Conservation (phyloP, 2,797 vertebrate genomes). For the Mormyrus proboscirostris region DNA sequence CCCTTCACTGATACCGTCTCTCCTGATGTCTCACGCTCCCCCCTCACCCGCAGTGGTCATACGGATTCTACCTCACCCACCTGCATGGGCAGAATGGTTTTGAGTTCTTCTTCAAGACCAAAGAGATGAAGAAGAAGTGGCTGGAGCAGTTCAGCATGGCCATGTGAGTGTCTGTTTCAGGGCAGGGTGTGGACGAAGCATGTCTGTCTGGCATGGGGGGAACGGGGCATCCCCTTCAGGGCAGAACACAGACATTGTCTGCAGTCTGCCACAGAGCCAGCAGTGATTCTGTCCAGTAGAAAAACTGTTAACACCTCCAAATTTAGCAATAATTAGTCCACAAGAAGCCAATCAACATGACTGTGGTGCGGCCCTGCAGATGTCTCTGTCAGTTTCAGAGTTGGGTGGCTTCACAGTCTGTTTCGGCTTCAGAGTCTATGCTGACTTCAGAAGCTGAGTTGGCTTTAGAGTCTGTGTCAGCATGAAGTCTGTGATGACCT, state of each 20-base stretch:
- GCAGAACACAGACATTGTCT: not conserved
- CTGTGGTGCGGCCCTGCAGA: not conserved
- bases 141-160: conserved; percentile 98
- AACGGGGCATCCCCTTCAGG: not conserved
- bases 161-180: conserved; percentile 72
- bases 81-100: conserved; percentile 90
- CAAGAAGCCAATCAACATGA: not conserved
- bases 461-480: too few relatives aligned
- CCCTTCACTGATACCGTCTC: not conserved
- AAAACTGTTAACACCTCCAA: not conserved
- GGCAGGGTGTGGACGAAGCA: not conserved
- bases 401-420: too few relatives aligned
- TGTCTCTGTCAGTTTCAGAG: not conserved
- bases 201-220: not conserved
- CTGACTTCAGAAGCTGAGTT: too few relatives aligned
- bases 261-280: not conserved
- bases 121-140: conserved; percentile 98
- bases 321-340: not conserved
- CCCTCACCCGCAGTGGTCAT: conserved; percentile 77
- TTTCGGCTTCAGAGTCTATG: too few relatives aligned
- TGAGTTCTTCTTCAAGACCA: conserved; percentile 98
- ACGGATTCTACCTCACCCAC: conserved; percentile 98
- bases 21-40: not conserved
- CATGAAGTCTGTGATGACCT: too few relatives aligned
- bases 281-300: not conserved